Evolutionary conservation across 92 coral and sea anemone species (phyloP).

Genomic region (Virgularia gustaviana): DNA sequence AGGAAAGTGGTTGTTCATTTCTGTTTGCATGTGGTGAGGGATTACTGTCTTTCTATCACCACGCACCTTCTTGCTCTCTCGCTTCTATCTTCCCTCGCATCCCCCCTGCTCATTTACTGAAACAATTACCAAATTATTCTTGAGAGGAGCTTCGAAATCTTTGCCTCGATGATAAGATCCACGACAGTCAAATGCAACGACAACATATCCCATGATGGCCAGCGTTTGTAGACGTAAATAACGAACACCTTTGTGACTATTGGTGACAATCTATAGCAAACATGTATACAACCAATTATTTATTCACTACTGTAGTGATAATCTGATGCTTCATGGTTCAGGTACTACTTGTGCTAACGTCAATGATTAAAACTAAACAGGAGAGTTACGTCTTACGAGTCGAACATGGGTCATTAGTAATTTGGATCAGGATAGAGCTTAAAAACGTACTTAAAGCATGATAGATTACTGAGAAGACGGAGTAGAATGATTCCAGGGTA

Average conservation of each 20-base stretch:
- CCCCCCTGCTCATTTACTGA: not conserved
- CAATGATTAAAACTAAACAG: too few species aligned
- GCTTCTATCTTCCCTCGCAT: not conserved
- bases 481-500: too few species aligned
- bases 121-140: constrained; percentile 74
- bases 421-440: too few species aligned
- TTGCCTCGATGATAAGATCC: constrained; percentile 90
- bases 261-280: constrained; percentile 93
- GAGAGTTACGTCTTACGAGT: too few species aligned
- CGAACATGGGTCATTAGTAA: too few species aligned
- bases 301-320: too few species aligned
- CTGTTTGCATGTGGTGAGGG: too few species aligned
- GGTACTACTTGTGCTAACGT: too few species aligned
- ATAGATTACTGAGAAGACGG: too few species aligned
- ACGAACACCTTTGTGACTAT: constrained; percentile 87
- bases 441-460: too few species aligned
- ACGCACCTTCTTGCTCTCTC: not conserved
- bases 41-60: not conserved
- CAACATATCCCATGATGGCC: constrained; percentile 92
- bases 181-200: constrained; percentile 81
- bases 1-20: too few species aligned
- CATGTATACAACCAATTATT: not conserved
- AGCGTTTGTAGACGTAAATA: constrained; percentile 88
- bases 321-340: too few species aligned
- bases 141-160: constrained; percentile 78